A percentile compares a stretch with the other conserved stretches of the same genome.
Conservation (phyloP, 2,797 vertebrate species). For the Enteromius unitaeniatus region DNA sequence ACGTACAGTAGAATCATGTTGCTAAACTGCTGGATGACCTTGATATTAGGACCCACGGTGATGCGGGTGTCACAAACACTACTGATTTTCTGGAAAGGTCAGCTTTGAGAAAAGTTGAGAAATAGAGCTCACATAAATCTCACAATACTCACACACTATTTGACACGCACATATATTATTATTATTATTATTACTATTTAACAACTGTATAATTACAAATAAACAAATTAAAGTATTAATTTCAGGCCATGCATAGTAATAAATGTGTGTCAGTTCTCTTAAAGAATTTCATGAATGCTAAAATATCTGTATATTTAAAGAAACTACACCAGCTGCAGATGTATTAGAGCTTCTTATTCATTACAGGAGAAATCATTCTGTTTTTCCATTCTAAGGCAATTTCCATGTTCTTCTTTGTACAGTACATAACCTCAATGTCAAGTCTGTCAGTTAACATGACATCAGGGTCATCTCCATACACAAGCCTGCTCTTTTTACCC, state of each 20-base stretch:
- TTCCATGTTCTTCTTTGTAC: background rate
- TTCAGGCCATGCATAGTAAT: background rate
- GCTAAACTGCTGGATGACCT: background rate
- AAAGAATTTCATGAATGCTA: background rate
- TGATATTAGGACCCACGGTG: background rate
- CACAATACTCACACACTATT: background rate
- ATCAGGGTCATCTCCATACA: constrained; percentile 61
- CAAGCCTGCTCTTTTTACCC: constrained; percentile 60
- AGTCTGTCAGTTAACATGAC: constrained; percentile 42
- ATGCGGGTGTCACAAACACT: no score
- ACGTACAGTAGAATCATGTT: background rate
- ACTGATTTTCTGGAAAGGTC: no score
- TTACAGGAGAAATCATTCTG: background rate
- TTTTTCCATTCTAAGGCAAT: background rate
- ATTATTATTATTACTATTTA: no score
- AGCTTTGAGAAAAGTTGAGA: no score
- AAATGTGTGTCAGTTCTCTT: background rate
- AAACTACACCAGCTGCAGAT: background rate
- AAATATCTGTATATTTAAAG: background rate
- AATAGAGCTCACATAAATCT: background rate
- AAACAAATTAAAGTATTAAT: background rate
- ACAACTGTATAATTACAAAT: no score
- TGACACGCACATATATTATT: background rate
- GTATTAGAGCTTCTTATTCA: background rate
- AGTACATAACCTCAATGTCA: constrained; percentile 4